These are phyloP conservation scores for Phoebastria nigripes DNA, from an alignment of 2,797 vertebrate genomes.

Conservation along the genomic window DNA sequence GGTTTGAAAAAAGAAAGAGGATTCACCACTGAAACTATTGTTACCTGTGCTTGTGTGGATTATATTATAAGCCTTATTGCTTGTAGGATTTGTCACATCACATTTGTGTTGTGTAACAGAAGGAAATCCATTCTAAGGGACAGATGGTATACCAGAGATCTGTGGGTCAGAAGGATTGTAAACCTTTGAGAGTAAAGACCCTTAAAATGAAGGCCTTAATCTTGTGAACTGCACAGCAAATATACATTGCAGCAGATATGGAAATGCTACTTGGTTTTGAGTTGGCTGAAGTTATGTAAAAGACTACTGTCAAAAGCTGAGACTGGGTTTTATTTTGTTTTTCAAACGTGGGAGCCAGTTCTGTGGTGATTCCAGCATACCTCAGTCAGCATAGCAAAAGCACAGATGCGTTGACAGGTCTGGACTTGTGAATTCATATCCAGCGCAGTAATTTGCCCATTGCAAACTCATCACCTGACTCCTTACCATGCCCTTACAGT, in stretches of 20 bases:
- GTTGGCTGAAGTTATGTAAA: background rate
- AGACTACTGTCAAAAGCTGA: background rate
- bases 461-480: background rate
- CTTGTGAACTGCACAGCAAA: background rate
- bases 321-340: background rate
- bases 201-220: background rate
- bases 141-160: background rate
- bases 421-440: background rate
- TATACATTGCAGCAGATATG: background rate
- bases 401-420: background rate
- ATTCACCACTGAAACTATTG: background rate
- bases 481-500: background rate
- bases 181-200: background rate
- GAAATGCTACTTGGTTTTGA: background rate
- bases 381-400: background rate
- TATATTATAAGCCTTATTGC: background rate
- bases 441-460: background rate
- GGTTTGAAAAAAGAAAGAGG: background rate
- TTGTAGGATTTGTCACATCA: background rate
- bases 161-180: background rate
- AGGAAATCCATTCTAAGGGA: background rate
- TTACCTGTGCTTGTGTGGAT: background rate
- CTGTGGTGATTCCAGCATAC: background rate
- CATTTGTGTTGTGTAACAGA: background rate
- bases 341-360: background rate